Base-by-base conservation (phyloP, 1,140 invertebrate species). In the Neoseiulus cucumeris region DNA sequence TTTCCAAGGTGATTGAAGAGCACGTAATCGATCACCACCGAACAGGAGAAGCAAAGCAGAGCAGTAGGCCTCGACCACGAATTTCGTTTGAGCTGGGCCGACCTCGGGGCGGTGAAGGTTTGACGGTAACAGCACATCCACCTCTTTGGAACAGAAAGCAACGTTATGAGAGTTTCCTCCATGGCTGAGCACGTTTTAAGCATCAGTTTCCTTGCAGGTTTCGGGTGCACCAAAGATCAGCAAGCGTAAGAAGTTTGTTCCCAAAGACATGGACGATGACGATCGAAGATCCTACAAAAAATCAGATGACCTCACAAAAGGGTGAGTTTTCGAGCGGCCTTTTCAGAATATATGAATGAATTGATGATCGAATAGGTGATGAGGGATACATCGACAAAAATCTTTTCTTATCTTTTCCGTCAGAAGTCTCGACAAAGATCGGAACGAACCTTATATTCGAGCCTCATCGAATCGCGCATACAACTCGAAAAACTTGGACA, bases 161-260 rank as follows among this genome's bases (percentile, higher is more conserved):
- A 47, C 45, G 45, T 5, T 7, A 4, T 14, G 4, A 20, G 45
- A 22, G 45, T 20, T 22, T 47, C 28, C 14, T 44, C 14, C 22
- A 25, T 1, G 17, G 51, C 14, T 59, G 9, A 59, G 33, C 51
- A 59, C 22, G 14, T 17, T n/a, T 29, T 25, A 7, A 47, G 45
- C 18, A 14, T 28, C 45, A 44, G 12, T 28, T 47, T 14, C 45
- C 4, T 5, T 47, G 18, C 4, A 59, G 51, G 51, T 59, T 6
- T 29, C 33, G 14, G 22, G 33, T 25, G 51, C 51, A 33, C 51
- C 51, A 14, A 59, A 59, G 51, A n/a, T 59, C 17, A 59, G 17
- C 4, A 59, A 59, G 22, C 51, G 51, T 9, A 59, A 59, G 51
- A 59, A 59, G 51, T 17, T 59, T 59, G 51, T 59, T 18, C 51